Base-by-base conservation (phyloP, 2,797 vertebrate species). In the Phoxinus dragarum region DNA sequence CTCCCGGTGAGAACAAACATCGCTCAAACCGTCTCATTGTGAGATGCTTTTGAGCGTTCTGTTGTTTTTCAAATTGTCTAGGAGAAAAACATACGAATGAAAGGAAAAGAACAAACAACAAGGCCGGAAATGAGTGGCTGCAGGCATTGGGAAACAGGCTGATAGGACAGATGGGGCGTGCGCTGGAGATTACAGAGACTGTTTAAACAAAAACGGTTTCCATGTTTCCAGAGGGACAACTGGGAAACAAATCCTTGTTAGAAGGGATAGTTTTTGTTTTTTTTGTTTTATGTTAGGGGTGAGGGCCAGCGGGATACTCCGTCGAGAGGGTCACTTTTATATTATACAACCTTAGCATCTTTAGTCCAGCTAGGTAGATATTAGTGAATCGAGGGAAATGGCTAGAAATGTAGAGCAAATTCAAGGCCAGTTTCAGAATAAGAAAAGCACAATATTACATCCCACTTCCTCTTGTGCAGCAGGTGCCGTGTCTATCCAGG, bases 141-240 rank as follows among this genome's bases (percentile, higher is more conserved):
- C 56, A 38, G 85, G 75, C 56, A 6, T 34, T 67, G 9, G 59
- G 34, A 77, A 75, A 75, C 27, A 52, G 74, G 82, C 34, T 21
- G 74, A 68, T 44, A 56, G 64, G 66, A 61, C 80, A 71, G 64
- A 79, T 81, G 66, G 79, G 66, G 23, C 23, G 12, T n/a, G 31
- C 34, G 16, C 16, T 81, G 34, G 67, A 71, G 80, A 71, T 36
- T 47, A 64, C 71, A 74, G 40, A 49, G 27, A 74, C 19, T 74
- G 69, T 82, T 82, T 82, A 74, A 82, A 74, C 69, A 74, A 64
- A 73, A 74, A 36, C 40, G 3, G 21, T 34, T 73, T 73, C 81
- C 19, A 38, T 21, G 64, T 61, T 82, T 82, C 71, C 19, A 49
- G 54, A 82, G 71, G 71, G 69, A 74, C 80, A 42, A 56, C 64